Evolutionary conservation across 2,113 vertebrate genomes (phyloP), one percentile per base, ranked within the genome.

Genomic region (Pseudorectes ferrugineus): DNA sequence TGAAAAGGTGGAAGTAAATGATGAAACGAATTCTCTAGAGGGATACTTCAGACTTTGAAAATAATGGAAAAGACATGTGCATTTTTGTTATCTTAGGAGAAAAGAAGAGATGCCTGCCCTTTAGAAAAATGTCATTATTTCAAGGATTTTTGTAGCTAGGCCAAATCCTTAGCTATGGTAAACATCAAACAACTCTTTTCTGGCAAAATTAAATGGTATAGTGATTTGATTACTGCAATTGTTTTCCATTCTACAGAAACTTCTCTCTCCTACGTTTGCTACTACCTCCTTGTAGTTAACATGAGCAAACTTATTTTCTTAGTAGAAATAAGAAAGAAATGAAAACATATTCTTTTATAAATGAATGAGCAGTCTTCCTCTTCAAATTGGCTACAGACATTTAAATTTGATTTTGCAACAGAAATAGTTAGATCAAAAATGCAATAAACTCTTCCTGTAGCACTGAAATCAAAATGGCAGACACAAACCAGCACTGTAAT

Each of bases 1-100:
- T 80, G 72, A 66, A 92, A 70, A 85, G 42, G 43, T 92, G 67
- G 79, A 93, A 88, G 71, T 49, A 93, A 83, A 93, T 80, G 46
- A 66, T 67, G 59, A 93, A 94, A 83, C 28, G 46, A 83, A 89
- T 26, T 91, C 67, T 73, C 73, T 38, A 42, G 42, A 65, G 82
- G n/a, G 62, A 75, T 59, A 55, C 43, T 54, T 65, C 51, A 93
- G 48, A 26, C 14, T 35, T 74, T 88, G 63, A 82, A 67, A 75
- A 75, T 72, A 89, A 94, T 65, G 54, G 45, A 75, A 93, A 88
- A 85, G 51, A 94, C 38, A 28, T 84, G 74, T 85, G n/a, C 3
- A 31, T 42, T 81, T 91, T 78, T 67, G 24, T 72, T 89, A 73
- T 38, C 11, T 20, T 51, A 81, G 29, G 5, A 67, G 55, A 79